These are phyloP conservation scores for Oxyura jamaicensis DNA, from an alignment of 2,113 vertebrate species.

Conservation along the genomic window DNA sequence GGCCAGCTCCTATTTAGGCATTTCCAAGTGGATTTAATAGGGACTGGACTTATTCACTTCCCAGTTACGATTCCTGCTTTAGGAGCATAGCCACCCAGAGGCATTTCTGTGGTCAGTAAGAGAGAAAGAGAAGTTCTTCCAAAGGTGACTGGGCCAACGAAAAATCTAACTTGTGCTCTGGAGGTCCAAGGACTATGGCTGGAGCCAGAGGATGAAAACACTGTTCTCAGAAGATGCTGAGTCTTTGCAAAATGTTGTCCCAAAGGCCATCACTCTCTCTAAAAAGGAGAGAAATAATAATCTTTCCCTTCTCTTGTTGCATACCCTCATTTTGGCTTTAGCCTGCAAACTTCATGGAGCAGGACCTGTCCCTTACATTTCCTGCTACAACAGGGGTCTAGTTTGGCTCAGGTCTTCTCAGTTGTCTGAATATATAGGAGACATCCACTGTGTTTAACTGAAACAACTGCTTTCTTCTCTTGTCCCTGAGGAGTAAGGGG, in stretches of 20 bases:
- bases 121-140: not conserved
- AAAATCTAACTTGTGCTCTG: not conserved
- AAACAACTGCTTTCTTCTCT: not conserved
- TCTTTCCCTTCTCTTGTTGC: not conserved
- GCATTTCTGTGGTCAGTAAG: not conserved
- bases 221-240: not conserved
- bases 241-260: not conserved
- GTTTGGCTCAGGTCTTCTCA: not conserved
- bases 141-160: not conserved
- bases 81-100: not conserved
- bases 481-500: not conserved
- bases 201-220: not conserved
- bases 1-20: not conserved
- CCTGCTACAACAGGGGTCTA: not conserved
- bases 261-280: not conserved
- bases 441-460: not conserved
- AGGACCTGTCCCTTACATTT: not conserved
- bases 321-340: not conserved
- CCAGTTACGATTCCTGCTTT: not conserved
- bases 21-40: not conserved
- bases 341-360: not conserved
- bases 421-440: not conserved
- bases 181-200: not conserved
- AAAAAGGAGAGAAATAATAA: not conserved
- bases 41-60: not conserved